phyloP scores from a whole-genome alignment of 2,888 invertebrate species.

The Chymomyza procnemis region DNA sequence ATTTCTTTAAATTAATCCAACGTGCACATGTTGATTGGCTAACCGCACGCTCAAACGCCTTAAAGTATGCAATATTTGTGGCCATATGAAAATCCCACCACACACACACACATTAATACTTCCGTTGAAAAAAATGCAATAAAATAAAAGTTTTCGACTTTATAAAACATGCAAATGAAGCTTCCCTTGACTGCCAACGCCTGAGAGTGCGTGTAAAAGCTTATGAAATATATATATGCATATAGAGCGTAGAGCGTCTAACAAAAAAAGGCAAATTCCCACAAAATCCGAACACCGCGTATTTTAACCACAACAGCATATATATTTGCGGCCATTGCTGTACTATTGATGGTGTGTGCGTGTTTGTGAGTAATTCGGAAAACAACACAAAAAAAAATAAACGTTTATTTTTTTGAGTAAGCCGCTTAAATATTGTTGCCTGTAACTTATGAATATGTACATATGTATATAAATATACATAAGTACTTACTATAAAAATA shows the following conservation, averaged over 20 bases:
- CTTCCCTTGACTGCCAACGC: constrained; percentile 1
- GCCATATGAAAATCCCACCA: background rate
- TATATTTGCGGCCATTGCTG: constrained; percentile 59
- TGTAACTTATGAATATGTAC: constrained; percentile 23
- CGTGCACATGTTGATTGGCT: background rate
- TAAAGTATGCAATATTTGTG: constrained; percentile 26
- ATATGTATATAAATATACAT: background rate
- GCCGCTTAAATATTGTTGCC: constrained; percentile 49
- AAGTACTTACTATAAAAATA: background rate
- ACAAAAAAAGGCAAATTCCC: too few species aligned
- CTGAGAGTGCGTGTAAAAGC: constrained; percentile 31
- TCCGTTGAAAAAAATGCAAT: background rate
- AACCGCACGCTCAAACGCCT: background rate
- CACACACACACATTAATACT: background rate
- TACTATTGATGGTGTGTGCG: constrained; percentile 8
- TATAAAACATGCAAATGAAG: constrained; percentile 54
- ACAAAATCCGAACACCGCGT: constrained; percentile 16
- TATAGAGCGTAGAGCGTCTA: constrained; percentile 9
- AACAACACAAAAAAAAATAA: too few species aligned
- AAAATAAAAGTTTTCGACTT: constrained; percentile 59
- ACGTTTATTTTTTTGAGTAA: constrained; percentile 30
- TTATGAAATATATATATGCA: constrained; percentile 51
- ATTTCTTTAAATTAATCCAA: background rate
- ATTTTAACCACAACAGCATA: constrained; percentile 62
- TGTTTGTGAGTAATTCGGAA: constrained; percentile 7